phyloP scores from a whole-genome alignment of 2,797 vertebrate genomes.

The Pipistrellus pygmaeus region DNA sequence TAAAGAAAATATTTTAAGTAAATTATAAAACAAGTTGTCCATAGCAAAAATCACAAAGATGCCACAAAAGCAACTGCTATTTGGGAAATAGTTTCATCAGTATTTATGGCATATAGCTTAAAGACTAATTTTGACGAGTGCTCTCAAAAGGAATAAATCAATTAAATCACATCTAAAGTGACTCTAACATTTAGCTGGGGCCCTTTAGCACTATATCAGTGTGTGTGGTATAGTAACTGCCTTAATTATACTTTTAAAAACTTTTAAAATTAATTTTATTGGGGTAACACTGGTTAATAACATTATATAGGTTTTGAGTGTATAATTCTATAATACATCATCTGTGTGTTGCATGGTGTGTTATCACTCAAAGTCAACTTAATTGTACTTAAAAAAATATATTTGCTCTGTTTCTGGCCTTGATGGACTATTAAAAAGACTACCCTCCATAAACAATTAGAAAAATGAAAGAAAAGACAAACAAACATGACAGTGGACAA shows the following conservation, averaged over 20 bases:
- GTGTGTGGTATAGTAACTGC: neutral
- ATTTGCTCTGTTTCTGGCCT: neutral
- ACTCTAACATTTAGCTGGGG: neutral
- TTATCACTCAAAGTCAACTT: neutral
- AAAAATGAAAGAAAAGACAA: neutral
- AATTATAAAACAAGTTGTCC: neutral
- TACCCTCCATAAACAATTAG: neutral
- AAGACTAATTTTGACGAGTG: neutral
- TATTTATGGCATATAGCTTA: neutral
- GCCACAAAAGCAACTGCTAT: neutral
- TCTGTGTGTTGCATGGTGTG: neutral
- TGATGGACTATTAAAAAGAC: neutral
- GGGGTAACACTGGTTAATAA: neutral
- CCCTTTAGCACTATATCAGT: neutral
- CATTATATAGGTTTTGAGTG: neutral
- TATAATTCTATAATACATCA: neutral
- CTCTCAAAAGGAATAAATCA: neutral
- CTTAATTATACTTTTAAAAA: neutral
- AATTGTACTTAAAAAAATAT: neutral
- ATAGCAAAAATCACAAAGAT: neutral
- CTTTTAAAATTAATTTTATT: neutral
- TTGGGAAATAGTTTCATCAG: neutral
- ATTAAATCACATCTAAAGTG: neutral
- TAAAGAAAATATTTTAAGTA: slow-evolving; percentile 50
- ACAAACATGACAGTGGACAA: neutral